Conservation (phyloP, 2,888 invertebrate genomes). For the Stegophylla sp. region DNA sequence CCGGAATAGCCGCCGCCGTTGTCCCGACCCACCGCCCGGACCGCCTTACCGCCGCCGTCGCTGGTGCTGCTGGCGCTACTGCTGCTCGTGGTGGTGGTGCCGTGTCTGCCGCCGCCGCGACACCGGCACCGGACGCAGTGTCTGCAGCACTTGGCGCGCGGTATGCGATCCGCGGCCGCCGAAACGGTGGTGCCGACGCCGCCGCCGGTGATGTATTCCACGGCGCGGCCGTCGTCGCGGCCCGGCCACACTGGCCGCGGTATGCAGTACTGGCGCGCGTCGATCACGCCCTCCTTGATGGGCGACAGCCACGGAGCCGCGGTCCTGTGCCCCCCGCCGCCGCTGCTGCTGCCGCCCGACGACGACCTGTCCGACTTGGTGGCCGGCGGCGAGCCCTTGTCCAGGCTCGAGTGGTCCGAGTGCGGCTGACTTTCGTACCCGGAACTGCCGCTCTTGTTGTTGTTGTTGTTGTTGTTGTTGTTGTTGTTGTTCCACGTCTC, state of each 20-base stretch:
- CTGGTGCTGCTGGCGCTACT: background rate
- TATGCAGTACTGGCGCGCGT: conserved; percentile 42
- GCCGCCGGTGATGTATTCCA: background rate
- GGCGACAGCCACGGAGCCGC: conserved; percentile 31
- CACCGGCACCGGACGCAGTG: conserved; percentile 33
- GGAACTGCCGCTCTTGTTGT: conserved; percentile 45
- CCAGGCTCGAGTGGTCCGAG: conserved; percentile 42
- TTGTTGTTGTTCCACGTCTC: conserved; percentile 44
- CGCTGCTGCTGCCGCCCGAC: conserved; percentile 7
- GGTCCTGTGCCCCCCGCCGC: background rate
- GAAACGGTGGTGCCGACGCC: background rate
- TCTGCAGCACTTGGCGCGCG: conserved; percentile 10
- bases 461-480: background rate
- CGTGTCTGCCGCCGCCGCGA: background rate
- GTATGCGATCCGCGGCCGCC: conserved; percentile 3
- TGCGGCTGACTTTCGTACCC: conserved; percentile 54
- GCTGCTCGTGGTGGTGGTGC: background rate
- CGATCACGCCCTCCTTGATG: conserved; percentile 46
- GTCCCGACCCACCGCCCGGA: conserved; percentile 9
- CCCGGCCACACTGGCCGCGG: conserved; percentile 45
- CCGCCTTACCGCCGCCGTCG: background rate
- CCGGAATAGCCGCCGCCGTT: background rate
- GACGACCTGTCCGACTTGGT: background rate
- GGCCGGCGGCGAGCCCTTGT: conserved; percentile 41
- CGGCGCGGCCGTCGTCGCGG: background rate